Percentiles rank a stretch among this genome's conserved stretches.
Evolutionary conservation across 2,888 invertebrate species (phyloP).

Genomic region (Thera obeliscata): DNA sequence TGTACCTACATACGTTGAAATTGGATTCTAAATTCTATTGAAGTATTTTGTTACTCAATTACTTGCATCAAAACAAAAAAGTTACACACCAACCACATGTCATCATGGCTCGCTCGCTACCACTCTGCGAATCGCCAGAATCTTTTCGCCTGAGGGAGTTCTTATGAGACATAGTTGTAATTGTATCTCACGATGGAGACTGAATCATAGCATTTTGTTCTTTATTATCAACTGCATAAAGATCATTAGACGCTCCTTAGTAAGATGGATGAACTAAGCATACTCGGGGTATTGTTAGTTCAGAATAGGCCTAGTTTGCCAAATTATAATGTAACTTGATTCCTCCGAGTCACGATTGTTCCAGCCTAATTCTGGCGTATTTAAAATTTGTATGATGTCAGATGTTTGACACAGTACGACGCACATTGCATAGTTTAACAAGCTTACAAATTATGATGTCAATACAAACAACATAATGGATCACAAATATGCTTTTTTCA

Average conservation of each 20-base stretch:
- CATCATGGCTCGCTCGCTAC: conserved; percentile 8
- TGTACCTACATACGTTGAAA: no score
- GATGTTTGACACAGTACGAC: not conserved
- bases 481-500: no score
- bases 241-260: not conserved
- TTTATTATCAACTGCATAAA: not conserved
- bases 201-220: not conserved
- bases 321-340: conserved; percentile 43
- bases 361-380: conserved; percentile 54
- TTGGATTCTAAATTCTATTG: no score
- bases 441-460: no score
- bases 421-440: no score
- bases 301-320: conserved; percentile 45
- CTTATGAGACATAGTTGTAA: conserved; percentile 10
- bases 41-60: not conserved
- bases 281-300: conserved; percentile 37
- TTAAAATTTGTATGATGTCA: not conserved
- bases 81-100: conserved; percentile 8
- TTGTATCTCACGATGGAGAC: no score
- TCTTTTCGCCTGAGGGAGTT: conserved; percentile 35
- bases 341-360: conserved; percentile 56
- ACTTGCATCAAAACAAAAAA: not conserved
- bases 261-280: not conserved
- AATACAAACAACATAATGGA: no score
- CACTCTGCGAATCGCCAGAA: conserved; percentile 23